Evolutionary conservation across 2,888 invertebrate species (phyloP), one percentile per base, ranked within the genome.

Genomic region (Drosophila mayaguana): DNA sequence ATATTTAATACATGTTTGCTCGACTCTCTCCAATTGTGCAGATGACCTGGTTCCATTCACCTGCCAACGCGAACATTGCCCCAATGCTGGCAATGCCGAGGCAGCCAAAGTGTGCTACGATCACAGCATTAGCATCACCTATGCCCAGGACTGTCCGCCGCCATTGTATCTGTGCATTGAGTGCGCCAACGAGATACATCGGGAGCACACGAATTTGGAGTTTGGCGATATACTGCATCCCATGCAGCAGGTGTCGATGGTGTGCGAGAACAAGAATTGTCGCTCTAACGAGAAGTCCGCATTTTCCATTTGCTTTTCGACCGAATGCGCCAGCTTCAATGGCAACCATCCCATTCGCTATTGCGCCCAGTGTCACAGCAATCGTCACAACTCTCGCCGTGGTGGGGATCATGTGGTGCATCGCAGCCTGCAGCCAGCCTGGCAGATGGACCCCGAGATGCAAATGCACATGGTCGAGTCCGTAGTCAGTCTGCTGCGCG

Each of bases 181-280:
- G 93, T 99, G 99, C 93, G 97, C 98, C 48, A 97, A 98, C 92
- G 96, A 97, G 93, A 97, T 97, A 75, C 97, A 97, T 91, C 95
- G 97, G 34, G 97, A 97, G 89, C 96, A 97, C 91, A 96, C 97
- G 0, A 96, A 96, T 91, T 96, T 97, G 91, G 95, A 96, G 80
- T 97, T 97, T 92, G 96, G 96, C 89, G 97, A 97, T 90, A 96
- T 97, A 73, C 93, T 97, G 46, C 97, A 98, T 91, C 98, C 98
- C 0, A 97, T 98, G 95, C 97, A 97, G 90, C 97, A 98, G 93
- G 97, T 98, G 11, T 97, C 98, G 0, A 97, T 98, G 95, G 96
- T 97, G 62, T 99, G 99, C 92, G 98, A 99, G 93, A 98, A 98
- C 92, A 98, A 98, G 97, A 99, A 98, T 91, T 99, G 99, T 91